Percentiles rank a stretch among this genome's conserved stretches.
Conservation (phyloP, 1,140 invertebrate species). For the Macrosteles quadrilineatus region DNA sequence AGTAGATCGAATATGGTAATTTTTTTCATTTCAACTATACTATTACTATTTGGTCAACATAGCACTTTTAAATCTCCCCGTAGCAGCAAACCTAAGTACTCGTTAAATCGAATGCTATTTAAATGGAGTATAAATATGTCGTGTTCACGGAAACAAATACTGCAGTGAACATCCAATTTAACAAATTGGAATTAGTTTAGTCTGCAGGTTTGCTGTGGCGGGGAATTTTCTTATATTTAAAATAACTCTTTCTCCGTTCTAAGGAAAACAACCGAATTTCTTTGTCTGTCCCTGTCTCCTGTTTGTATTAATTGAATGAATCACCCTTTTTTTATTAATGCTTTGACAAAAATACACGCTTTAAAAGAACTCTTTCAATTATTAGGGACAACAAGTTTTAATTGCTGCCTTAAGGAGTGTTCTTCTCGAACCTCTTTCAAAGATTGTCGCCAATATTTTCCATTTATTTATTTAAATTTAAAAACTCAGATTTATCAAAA, state of each 20-base stretch:
- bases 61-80: too few relatives aligned
- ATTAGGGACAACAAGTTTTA: slow-evolving; percentile 23
- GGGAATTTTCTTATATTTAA: too few relatives aligned
- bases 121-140: too few relatives aligned
- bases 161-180: too few relatives aligned
- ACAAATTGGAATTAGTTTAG: too few relatives aligned
- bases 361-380: slow-evolving; percentile 21
- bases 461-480: background rate
- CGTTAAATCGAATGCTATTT: too few relatives aligned
- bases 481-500: background rate
- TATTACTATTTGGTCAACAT: too few relatives aligned
- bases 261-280: slow-evolving; percentile 8
- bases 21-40: too few relatives aligned
- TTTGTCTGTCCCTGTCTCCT: background rate
- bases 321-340: slow-evolving; percentile 20
- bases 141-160: too few relatives aligned
- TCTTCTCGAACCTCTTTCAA: slow-evolving; percentile 2
- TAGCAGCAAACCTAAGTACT: too few relatives aligned
- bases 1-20: too few relatives aligned
- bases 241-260: background rate
- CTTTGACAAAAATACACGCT: slow-evolving; percentile 21
- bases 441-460: slow-evolving; percentile 21
- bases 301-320: slow-evolving; percentile 23
- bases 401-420: slow-evolving; percentile 24
- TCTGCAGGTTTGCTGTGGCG: too few relatives aligned